These are phyloP conservation scores for Spisula subtruncata DNA, from an alignment of 2,888 invertebrate species.

Conservation along the genomic window DNA sequence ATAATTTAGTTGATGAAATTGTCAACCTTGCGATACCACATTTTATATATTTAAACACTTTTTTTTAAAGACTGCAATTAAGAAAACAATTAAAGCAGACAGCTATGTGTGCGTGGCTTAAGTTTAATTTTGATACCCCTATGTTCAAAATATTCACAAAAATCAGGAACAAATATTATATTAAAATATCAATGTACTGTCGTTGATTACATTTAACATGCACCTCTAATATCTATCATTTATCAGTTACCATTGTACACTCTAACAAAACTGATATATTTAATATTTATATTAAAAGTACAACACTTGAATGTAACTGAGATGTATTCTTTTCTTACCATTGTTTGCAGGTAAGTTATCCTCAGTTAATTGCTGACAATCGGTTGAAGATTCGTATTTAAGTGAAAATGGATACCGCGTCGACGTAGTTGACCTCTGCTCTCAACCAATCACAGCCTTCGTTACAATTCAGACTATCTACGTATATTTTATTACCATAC, in stretches of 20 bases:
- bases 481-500: slow-evolving; percentile 19
- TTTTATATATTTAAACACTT: no score
- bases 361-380: not conserved
- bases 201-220: no score
- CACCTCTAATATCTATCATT: no score
- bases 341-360: not conserved
- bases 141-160: no score
- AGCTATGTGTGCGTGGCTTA: not conserved
- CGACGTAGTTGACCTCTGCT: not conserved
- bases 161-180: no score
- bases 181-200: no score
- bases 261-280: no score
- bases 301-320: not conserved
- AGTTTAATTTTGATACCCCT: no score
- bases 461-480: slow-evolving; percentile 39
- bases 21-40: not conserved
- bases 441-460: slow-evolving; percentile 43
- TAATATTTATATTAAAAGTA: no score
- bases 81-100: no score
- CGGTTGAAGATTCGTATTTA: slow-evolving; percentile 14
- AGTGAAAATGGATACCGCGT: not conserved
- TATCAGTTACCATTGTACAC: no score
- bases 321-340: slow-evolving; percentile 36
- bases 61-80: no score
- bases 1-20: not conserved